Conservation (phyloP, 2,797 vertebrate species). For the Gastrophryne carolinensis region DNA sequence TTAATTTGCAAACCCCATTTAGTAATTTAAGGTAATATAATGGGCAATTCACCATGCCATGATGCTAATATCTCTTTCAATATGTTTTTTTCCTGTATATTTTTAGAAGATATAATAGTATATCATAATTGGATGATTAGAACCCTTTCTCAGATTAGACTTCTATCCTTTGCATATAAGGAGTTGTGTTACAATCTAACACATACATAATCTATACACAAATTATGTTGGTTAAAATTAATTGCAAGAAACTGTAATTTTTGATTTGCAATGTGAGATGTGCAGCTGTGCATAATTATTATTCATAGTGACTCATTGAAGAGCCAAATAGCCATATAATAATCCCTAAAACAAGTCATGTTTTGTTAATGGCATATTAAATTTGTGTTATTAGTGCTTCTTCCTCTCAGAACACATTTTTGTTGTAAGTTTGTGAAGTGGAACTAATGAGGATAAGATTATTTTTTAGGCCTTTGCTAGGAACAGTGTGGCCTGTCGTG, state of each 20-base stretch:
- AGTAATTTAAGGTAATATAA: too few species aligned
- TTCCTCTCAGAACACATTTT: not conserved
- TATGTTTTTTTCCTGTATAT: too few species aligned
- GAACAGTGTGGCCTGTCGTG: not conserved
- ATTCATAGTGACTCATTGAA: constrained; percentile 23
- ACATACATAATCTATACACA: constrained; percentile 16
- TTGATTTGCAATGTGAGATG: constrained; percentile 1
- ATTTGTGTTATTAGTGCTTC: constrained; percentile 17
- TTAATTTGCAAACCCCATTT: too few species aligned
- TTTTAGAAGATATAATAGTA: not conserved
- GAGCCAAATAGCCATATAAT: constrained; percentile 15
- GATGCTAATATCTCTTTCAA: too few species aligned
- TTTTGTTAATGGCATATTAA: constrained; percentile 25
- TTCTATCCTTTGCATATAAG: not conserved
- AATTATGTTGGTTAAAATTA: constrained; percentile 33
- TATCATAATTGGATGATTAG: not conserved
- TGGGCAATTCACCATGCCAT: too few species aligned
- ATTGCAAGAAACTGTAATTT: constrained; percentile 16
- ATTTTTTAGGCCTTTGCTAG: constrained; percentile 6
- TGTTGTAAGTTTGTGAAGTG: not conserved
- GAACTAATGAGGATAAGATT: not conserved
- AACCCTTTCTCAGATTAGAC: not conserved
- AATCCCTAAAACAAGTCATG: constrained; percentile 9
- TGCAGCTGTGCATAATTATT: constrained; percentile 36
- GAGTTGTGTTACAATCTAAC: constrained; percentile 10